phyloP scores from a whole-genome alignment of 2,888 invertebrate genomes.

The Glyphotaelius pellucidus region DNA sequence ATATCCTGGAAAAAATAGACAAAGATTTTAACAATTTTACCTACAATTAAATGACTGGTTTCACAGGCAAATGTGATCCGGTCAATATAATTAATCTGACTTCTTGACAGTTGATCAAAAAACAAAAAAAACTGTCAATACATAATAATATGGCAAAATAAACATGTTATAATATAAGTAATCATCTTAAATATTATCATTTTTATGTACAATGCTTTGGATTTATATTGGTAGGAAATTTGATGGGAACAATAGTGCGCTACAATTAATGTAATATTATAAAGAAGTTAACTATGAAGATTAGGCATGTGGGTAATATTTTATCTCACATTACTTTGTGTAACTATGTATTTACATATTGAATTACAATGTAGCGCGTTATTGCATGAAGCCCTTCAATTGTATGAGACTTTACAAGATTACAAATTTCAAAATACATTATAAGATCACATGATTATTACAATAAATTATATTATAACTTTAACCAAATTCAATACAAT shows the following conservation, averaged over 20 bases:
- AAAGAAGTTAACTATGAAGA: not conserved
- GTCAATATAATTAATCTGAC: not conserved
- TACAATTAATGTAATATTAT: not conserved
- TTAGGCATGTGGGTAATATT: not conserved
- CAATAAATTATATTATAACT: not conserved
- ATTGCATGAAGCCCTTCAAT: not conserved
- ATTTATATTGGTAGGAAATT: not conserved
- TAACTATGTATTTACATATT: not conserved
- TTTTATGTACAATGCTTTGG: conserved; percentile 22
- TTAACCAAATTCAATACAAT: not conserved
- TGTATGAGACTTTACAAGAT: not conserved
- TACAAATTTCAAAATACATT: not conserved
- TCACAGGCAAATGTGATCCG: not conserved
- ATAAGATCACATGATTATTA: not conserved
- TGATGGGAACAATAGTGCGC: not conserved
- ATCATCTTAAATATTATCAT: conserved; percentile 3
- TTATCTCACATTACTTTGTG: not conserved
- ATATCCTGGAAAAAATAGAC: not conserved
- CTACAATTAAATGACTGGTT: conserved; percentile 20
- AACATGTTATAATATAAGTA: not conserved
- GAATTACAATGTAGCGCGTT: not conserved
- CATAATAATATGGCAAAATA: conserved; percentile 19
- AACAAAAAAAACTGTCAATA: conserved; percentile 10
- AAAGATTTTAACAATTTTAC: not conserved
- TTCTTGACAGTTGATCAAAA: not conserved